phyloP scores from a whole-genome alignment of 64 coral and sea anemone species.

The Hydrozoanthus tunicans region DNA sequence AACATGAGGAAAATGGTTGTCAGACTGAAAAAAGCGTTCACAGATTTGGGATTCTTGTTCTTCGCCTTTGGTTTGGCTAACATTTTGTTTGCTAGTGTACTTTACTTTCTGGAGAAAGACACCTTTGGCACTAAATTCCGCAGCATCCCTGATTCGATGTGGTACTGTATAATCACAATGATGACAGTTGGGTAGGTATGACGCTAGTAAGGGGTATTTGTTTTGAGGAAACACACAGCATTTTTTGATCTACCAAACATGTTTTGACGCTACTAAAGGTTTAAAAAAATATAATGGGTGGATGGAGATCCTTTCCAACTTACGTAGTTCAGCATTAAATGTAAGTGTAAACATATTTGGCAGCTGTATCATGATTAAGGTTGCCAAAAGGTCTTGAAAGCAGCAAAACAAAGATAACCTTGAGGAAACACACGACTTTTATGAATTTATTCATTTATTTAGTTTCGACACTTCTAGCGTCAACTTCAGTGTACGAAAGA shows the following conservation, averaged over 20 bases:
- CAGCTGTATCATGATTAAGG: too few species aligned
- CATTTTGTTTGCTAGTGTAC: slow-evolving; percentile 69
- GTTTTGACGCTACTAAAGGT: not conserved
- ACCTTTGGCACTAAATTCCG: slow-evolving; percentile 39
- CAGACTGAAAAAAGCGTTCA: slow-evolving; percentile 59
- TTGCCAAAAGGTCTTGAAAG: too few species aligned
- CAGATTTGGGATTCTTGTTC: slow-evolving; percentile 71
- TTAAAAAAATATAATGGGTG: not conserved
- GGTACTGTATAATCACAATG: slow-evolving; percentile 90
- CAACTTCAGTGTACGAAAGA: too few species aligned
- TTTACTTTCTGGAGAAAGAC: slow-evolving; percentile 60
- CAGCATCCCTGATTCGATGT: slow-evolving; percentile 82
- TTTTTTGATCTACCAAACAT: not conserved
- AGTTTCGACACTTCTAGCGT: too few species aligned
- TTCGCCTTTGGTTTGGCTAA: slow-evolving; percentile 64
- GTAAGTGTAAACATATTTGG: too few species aligned
- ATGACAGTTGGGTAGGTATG: slow-evolving; percentile 82
- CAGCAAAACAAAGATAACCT: too few species aligned
- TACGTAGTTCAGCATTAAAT: too few species aligned
- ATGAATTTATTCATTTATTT: too few species aligned
- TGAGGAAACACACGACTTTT: too few species aligned
- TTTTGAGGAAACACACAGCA: not conserved
- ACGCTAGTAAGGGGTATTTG: not conserved
- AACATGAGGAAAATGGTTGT: slow-evolving; percentile 62
- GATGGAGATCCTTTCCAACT: too few species aligned